phyloP scores from a whole-genome alignment of 2,113 vertebrate genomes.

The Bolborhynchus lineola region DNA sequence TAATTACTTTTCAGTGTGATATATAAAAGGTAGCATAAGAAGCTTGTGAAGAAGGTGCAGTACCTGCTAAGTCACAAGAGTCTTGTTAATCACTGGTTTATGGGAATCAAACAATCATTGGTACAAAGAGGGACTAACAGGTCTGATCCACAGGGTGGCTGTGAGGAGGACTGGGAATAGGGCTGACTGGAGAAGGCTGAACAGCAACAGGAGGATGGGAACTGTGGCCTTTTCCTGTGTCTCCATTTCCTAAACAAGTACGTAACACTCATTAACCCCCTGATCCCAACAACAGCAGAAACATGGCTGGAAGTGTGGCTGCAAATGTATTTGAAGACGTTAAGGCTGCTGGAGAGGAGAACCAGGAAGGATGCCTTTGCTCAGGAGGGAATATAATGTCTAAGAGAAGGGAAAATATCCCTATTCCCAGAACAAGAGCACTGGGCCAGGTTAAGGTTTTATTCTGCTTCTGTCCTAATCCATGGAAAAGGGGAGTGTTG shows the following conservation, averaged over 20 bases:
- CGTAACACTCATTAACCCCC: rapidly evolving
- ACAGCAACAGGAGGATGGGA: neutral
- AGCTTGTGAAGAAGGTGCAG: slow-evolving; percentile 49
- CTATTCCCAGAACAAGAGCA: neutral
- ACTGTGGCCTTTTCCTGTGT: neutral
- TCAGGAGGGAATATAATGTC: neutral
- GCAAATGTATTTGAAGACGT: neutral
- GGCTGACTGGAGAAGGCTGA: neutral
- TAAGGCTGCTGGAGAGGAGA: neutral
- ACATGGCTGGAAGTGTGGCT: neutral
- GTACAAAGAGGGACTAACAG: neutral
- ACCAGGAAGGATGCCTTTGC: neutral
- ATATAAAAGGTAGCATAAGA: slow-evolving; percentile 59
- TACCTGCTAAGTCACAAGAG: slow-evolving; percentile 1
- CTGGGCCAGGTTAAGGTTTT: neutral
- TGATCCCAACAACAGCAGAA: neutral
- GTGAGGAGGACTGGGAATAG: neutral
- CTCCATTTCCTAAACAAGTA: neutral
- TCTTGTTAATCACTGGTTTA: slow-evolving; percentile 35
- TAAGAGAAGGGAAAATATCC: neutral
- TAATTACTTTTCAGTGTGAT: slow-evolving; percentile 74
- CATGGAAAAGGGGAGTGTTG: neutral
- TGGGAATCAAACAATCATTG: neutral
- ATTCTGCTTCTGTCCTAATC: neutral
- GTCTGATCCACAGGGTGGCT: neutral